phyloP scores from a whole-genome alignment of 2,113 vertebrate genomes.

The Phoenicopterus ruber region DNA sequence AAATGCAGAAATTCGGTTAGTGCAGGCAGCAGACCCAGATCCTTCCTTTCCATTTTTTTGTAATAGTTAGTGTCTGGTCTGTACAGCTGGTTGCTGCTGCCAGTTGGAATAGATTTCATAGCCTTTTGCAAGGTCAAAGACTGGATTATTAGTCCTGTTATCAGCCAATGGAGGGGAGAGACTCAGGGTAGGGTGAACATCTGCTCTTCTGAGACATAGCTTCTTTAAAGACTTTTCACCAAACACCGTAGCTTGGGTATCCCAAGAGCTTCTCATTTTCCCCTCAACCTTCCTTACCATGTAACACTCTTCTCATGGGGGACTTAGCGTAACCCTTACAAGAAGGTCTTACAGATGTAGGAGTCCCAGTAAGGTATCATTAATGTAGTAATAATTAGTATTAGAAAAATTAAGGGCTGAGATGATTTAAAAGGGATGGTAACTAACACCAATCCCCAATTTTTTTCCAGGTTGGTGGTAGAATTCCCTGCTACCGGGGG shows the following conservation, averaged over 20 bases:
- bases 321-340: background rate
- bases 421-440: background rate
- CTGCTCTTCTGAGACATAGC: background rate
- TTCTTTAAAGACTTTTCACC: background rate
- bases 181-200: background rate
- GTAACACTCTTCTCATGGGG: too few relatives aligned
- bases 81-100: background rate
- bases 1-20: background rate
- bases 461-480: constrained; percentile 64
- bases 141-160: background rate
- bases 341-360: background rate
- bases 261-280: background rate
- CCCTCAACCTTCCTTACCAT: background rate
- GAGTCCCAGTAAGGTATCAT: background rate
- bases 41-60: background rate
- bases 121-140: background rate
- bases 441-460: background rate
- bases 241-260: background rate
- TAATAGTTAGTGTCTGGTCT: background rate
- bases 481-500: constrained; percentile 71
- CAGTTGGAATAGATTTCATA: background rate
- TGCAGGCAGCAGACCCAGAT: background rate
- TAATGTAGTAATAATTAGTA: background rate
- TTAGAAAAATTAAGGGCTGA: background rate
- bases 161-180: background rate